Evolutionary conservation across 2,113 vertebrate species (phyloP), one percentile per base, ranked within the genome.

Genomic region (sheep (Ovis aries)): DNA sequence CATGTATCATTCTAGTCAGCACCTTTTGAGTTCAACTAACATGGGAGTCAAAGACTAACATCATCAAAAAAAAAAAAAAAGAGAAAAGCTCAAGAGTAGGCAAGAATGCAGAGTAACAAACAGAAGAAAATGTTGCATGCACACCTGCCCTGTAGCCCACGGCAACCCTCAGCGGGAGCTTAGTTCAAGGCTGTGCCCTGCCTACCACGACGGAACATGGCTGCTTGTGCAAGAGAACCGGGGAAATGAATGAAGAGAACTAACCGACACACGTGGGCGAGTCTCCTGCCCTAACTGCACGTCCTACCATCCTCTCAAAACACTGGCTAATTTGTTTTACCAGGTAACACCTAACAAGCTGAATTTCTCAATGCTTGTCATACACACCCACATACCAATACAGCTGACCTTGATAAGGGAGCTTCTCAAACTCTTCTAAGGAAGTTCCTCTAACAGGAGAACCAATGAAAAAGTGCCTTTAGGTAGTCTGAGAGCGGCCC

Each of bases 1-100:
- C 36, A 80, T 40, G 21, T 25, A 85, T 83, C 62, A 67, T 80
- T 93, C 43, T 55, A 82, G 55, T 48, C 94, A 91, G 59, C 59
- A 80, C 89, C 43, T 92, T 85, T 80, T 88, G 17, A 78, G 25
- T 85, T 81, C 48, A 62, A 93, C 62, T 95, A 91, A 78, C 67
- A 53, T 62, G 14, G 62, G 7, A 36, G 55, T 21, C 59, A 94
- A 87, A 85, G 27, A 60, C 80, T 64, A 77, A 84, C 85, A 97
- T 74, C n/a, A 92, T 5, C 19, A 3, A 15, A 33, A 62, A 62
- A 43, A 60, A 60, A 59, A 14, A 53, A 83, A 78, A 14, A 86
- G 71, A 71, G 53, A 36, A 97, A 91, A 86, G 40, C 31, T 86
- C 62, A 67, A 67, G 19, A 25, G 52, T 1, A 71, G 31, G 13